phyloP scores from a whole-genome alignment of 2,113 vertebrate species.

The Daboia siamensis region DNA sequence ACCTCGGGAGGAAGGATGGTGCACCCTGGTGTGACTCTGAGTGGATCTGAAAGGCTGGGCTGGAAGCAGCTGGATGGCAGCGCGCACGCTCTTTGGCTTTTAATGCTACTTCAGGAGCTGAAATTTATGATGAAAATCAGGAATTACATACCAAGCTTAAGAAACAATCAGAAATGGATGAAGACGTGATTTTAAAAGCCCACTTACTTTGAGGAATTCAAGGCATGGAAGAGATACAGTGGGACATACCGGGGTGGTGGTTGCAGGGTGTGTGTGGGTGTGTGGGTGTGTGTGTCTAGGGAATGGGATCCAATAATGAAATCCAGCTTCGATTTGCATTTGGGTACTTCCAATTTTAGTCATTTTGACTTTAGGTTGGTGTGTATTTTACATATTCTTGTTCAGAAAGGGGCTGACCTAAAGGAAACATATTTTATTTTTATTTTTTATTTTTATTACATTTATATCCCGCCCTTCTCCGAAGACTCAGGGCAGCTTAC shows the following conservation, averaged over 20 bases:
- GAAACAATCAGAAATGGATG: neutral
- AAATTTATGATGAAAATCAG: neutral
- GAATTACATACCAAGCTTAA: neutral
- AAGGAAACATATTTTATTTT: no score
- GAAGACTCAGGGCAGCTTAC: no score
- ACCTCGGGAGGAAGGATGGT: fast-evolving
- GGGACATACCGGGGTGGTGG: no score
- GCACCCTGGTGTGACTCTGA: neutral
- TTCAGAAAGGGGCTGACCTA: neutral
- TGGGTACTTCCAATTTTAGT: neutral
- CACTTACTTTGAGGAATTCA: neutral
- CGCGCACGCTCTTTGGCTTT: neutral
- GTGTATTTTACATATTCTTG: neutral
- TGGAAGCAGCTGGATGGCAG: neutral
- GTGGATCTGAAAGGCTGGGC: neutral
- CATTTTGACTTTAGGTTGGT: neutral
- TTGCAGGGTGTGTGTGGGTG: no score
- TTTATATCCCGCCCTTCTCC: no score
- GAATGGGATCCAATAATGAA: neutral
- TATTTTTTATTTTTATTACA: no score
- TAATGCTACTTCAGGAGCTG: neutral
- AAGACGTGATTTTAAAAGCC: neutral
- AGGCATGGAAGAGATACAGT: neutral
- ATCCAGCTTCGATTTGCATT: neutral
- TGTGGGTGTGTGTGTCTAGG: no score